Conservation (phyloP, 1,140 invertebrate genomes). For the Drosophila santomea region DNA sequence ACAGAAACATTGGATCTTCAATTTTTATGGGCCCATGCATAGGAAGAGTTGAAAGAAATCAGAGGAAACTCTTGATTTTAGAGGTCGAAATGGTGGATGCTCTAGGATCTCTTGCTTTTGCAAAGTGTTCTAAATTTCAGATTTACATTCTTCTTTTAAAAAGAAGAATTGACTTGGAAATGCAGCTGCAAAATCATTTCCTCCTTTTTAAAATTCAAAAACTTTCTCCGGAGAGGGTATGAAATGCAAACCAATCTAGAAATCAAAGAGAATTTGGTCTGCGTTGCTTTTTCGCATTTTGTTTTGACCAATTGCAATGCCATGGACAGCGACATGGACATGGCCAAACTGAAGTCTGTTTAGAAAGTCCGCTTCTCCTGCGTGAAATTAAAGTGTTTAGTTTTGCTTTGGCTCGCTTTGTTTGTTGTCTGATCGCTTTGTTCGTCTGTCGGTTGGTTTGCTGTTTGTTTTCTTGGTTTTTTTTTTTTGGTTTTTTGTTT, state of each 20-base stretch:
- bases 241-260: slow-evolving; percentile 26
- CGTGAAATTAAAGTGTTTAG: slow-evolving; percentile 82
- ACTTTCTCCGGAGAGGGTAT: neutral
- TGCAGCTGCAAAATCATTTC: too few species aligned
- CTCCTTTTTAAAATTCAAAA: neutral
- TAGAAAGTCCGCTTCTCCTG: slow-evolving; percentile 74
- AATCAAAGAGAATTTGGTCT: slow-evolving; percentile 15
- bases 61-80: neutral
- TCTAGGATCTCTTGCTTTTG: neutral
- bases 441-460: slow-evolving; percentile 18
- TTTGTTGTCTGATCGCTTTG: slow-evolving; percentile 40
- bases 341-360: slow-evolving; percentile 46
- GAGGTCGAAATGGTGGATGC: slow-evolving; percentile 5
- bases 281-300: slow-evolving; percentile 44
- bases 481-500: slow-evolving; percentile 8
- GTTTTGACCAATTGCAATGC: slow-evolving; percentile 54
- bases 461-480: slow-evolving; percentile 20
- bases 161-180: neutral
- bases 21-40: slow-evolving; percentile 57
- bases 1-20: slow-evolving; percentile 54
- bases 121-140: neutral
- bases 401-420: slow-evolving; percentile 41
- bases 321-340: slow-evolving; percentile 37
- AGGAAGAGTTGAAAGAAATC: slow-evolving; percentile 33
- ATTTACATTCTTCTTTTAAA: neutral